A percentile compares a stretch with the other conserved stretches of the same genome.
phyloP scores from a whole-genome alignment of 2,888 invertebrate genomes.

The Melanophora roralis region DNA sequence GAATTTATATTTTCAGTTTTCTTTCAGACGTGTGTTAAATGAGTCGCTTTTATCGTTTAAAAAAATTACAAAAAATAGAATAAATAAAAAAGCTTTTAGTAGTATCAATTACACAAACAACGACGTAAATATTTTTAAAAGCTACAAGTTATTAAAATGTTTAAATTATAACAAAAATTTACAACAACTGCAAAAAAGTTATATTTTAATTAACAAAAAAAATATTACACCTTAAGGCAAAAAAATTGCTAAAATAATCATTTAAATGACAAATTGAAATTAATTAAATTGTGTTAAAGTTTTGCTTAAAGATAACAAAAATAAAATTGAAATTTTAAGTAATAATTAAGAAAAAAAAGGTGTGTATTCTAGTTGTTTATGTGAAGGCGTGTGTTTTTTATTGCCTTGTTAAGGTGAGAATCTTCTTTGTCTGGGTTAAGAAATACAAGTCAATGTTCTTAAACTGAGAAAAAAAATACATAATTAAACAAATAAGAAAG shows the following conservation, averaged over 20 bases:
- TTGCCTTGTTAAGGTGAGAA: conserved; percentile 34
- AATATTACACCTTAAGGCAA: neutral
- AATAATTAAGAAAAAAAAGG: conserved; percentile 31
- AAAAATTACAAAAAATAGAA: neutral
- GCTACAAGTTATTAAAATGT: conserved; percentile 27
- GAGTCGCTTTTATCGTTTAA: conserved; percentile 58
- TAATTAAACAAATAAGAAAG: no score
- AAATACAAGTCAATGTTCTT: conserved; percentile 43
- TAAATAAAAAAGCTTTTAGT: conserved; percentile 26
- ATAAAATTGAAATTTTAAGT: conserved; percentile 4
- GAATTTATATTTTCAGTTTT: conserved; percentile 66
- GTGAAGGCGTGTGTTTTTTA: neutral
- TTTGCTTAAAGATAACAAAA: no score
- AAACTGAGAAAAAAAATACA: neutral
- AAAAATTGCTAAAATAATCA: conserved; percentile 8
- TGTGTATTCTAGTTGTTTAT: conserved; percentile 22
- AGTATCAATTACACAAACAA: conserved; percentile 8
- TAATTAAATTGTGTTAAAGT: no score
- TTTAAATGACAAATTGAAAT: neutral
- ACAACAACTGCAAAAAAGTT: neutral
- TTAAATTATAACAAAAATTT: conserved; percentile 5
- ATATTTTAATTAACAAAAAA: neutral
- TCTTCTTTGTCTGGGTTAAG: conserved; percentile 3
- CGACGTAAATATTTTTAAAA: conserved; percentile 16
- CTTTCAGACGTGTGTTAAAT: conserved; percentile 62